Base-by-base conservation (phyloP, 2,113 vertebrate genomes). In the Sander vitreus region DNA sequence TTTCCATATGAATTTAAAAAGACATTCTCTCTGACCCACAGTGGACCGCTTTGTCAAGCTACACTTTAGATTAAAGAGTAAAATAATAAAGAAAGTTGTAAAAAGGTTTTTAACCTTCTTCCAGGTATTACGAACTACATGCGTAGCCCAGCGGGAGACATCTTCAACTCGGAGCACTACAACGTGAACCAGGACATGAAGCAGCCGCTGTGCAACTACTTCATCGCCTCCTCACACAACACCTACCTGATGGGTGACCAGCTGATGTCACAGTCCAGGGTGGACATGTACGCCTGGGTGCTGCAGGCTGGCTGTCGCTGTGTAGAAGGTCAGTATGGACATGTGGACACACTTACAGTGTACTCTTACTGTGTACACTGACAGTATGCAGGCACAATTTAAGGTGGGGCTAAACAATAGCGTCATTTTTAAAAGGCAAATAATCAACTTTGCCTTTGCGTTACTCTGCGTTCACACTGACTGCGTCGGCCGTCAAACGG, bases 181-280 rank as follows among this genome's bases (percentile, higher is more conserved):
- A 85, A 92, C 0, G 96, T 99, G 84, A 96, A 92, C 90, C 98
- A 99, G 93, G 97, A 99, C 90, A 99, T 99, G 98, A 96, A 88
- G 0, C 96, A 87, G 65, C 97, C 98, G 0, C 91, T 99, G 81
- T 98, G 96, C 85, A 95, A 97, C 90, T 99, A 99, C 80, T 99
- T 98, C 91, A 98, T 99, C 80, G 96, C 98, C 83, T 99, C 98
- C 0, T 99, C 98, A 65, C 98, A 99, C 92, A 99, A 99, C 94
- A 99, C 98, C 85, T 99, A 99, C 96, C 96, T 99, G 93, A 97
- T 95, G 95, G 98, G 98, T 0, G 98, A 99, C 95, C 98, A 99
- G 92, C 96, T 99, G 85, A 97, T 97, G 96, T 99, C 98, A 57
- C 98, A 99, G 94, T 99, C 98, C 10, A 94, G 98, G 55, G 97